phyloP scores from a whole-genome alignment of 2,113 vertebrate species.

The Cynoglossus semilaevis region DNA sequence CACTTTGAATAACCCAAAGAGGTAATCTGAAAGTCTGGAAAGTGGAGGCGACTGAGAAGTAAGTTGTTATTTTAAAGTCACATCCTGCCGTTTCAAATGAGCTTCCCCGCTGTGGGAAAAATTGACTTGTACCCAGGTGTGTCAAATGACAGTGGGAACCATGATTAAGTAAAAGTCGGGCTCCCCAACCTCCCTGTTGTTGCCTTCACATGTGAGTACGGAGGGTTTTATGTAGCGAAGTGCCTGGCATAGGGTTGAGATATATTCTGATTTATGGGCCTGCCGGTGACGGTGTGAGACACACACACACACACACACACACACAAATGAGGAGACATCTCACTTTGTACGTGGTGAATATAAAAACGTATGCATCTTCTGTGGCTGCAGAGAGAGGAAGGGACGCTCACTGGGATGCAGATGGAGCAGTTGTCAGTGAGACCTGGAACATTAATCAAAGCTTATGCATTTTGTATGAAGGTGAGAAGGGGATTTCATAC shows the following conservation, averaged over 20 bases:
- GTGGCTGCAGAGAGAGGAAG: background rate
- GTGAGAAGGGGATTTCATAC: constrained; percentile 5
- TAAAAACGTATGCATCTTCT: constrained; percentile 16
- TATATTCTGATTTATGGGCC: constrained; percentile 50
- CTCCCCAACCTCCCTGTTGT: constrained; percentile 34
- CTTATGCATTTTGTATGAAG: constrained; percentile 57
- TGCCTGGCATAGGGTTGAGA: constrained; percentile 9
- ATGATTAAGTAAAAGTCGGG: constrained; percentile 66
- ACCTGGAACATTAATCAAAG: constrained; percentile 41
- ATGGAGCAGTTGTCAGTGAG: constrained; percentile 6
- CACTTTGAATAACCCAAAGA: background rate
- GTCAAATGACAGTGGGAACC: constrained; percentile 38
- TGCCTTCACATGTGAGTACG: constrained; percentile 16
- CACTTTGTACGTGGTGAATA: constrained; percentile 12
- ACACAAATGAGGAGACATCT: constrained; percentile 9
- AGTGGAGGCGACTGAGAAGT: constrained; percentile 7
- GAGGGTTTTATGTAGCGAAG: constrained; percentile 31
- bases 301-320: background rate
- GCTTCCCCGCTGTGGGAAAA: constrained; percentile 30
- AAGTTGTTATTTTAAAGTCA: constrained; percentile 48
- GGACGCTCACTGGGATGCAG: background rate
- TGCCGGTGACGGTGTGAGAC: constrained; percentile 14
- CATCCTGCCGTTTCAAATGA: constrained; percentile 29
- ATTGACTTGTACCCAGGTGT: constrained; percentile 55
- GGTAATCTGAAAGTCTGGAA: background rate